Evolutionary conservation across 2,797 vertebrate genomes (phyloP), one percentile per base, ranked within the genome.

Genomic region (Protosalanx chinensis): DNA sequence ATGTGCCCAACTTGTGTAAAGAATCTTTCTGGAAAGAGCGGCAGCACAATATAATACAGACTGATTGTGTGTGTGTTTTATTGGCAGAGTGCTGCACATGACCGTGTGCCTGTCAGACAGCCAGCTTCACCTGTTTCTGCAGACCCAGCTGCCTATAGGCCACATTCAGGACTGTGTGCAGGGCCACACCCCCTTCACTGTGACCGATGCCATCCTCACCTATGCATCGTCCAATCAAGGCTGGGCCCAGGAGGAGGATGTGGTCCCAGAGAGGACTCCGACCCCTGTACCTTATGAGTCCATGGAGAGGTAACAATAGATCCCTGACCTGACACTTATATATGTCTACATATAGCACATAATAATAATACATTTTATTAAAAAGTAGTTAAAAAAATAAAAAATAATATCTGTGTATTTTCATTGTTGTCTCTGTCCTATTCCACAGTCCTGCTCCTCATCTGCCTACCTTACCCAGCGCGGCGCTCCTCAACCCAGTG

Each of bases 31-130:
- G 16, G 29, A 3, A 29, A 62, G 46, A 20, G 33, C 33, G 33
- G 18, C 18, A n/a, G 3, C 32, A 63, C 35, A 23, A 29, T 35
- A 46, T 61, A 30, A 13, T 15, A 0, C 3, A 30, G 20, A 62
- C 30, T 30, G 7, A 46, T 65, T 56, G 20, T 33, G 2, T 32
- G 3, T 51, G 6, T 51, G 23, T 51, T 49, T n/a, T 23, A 12
- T 5, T 15, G 35, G 0, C 88, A 98, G 97, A 74, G 93, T 95
- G 33, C 85, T 98, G 76, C 92, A 98, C 92, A 97, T 93, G 69
- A 97, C 96, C 0, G 94, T 99, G 1, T 96, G 97, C n/a, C 92
- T 99, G 84, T 99, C 97, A 0, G 97, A 99, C 92, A 99, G 97
- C 88, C 96, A 96, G 80, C 90, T 99, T 63, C 97, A 99, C 90